Conservation (phyloP, 92 coral and sea anemone species). For the Metridium senile region DNA sequence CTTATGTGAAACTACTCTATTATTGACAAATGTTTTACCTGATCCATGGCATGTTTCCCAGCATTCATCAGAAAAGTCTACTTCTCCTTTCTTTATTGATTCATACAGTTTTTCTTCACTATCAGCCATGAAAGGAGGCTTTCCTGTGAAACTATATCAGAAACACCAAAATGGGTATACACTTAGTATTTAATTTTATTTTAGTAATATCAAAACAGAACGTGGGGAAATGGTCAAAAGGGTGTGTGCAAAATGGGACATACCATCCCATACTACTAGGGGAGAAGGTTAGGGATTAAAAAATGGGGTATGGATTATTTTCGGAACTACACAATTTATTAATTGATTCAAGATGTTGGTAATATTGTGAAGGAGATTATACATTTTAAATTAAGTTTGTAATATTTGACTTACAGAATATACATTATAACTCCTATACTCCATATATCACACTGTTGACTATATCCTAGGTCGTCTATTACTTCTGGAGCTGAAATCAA, state of each 20-base stretch:
- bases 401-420: constrained; percentile 96
- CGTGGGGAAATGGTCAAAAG: no score
- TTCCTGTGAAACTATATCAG: constrained; percentile 79
- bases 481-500: constrained; percentile 95
- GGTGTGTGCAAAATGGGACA: no score
- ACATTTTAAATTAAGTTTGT: no score
- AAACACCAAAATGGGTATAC: neutral
- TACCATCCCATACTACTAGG: no score
- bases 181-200: no score
- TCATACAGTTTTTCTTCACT: constrained; percentile 95
- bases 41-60: constrained; percentile 95
- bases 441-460: constrained; percentile 99
- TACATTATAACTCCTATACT: constrained; percentile 97
- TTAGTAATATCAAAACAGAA: no score
- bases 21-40: constrained; percentile 44
- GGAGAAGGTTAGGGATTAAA: no score
- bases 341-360: no score
- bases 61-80: constrained; percentile 93
- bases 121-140: constrained; percentile 94
- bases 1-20: neutral
- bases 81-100: constrained; percentile 79
- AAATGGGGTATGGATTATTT: no score
- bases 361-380: no score
- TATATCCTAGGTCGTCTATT: constrained; percentile 94
- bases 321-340: no score